A percentile compares a stretch with the other conserved stretches of the same genome.
Evolutionary conservation across 2,797 vertebrate species (phyloP).

Genomic region (Parambassis ranga): DNA sequence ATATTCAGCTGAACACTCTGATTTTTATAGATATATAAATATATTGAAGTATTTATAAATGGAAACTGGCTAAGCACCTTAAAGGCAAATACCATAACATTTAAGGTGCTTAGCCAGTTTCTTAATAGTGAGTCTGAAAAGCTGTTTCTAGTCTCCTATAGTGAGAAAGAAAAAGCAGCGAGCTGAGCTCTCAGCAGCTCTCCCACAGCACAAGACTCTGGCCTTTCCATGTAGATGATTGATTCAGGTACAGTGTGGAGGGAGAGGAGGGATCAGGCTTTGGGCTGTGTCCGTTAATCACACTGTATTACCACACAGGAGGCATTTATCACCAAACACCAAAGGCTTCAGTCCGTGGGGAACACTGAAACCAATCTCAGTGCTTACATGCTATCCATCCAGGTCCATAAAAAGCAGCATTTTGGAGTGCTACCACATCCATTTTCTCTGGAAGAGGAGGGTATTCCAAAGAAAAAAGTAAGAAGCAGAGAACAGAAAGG

Average conservation of each 20-base stretch:
- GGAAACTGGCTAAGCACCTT: too few species aligned
- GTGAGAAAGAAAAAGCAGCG: constrained; percentile 24
- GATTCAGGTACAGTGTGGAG: constrained; percentile 73
- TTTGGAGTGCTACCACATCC: constrained; percentile 61
- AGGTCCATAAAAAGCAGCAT: constrained; percentile 61
- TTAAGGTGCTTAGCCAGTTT: constrained; percentile 9
- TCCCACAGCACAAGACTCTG: constrained; percentile 56
- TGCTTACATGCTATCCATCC: constrained; percentile 76
- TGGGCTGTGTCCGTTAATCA: constrained; percentile 80
- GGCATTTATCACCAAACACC: constrained; percentile 81
- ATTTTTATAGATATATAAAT: too few species aligned
- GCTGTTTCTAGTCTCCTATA: constrained; percentile 33
- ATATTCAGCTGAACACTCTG: too few species aligned
- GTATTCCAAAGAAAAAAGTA: constrained; percentile 51
- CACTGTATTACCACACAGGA: constrained; percentile 78
- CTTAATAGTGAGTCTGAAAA: constrained; percentile 31
- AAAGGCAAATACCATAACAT: not conserved
- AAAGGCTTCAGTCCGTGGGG: constrained; percentile 74
- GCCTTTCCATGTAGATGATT: constrained; percentile 77
- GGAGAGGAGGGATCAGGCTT: constrained; percentile 69
- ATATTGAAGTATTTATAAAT: too few species aligned
- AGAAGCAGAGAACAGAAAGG: constrained; percentile 27
- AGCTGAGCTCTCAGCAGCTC: constrained; percentile 56
- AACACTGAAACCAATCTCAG: constrained; percentile 76
- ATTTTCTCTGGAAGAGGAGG: constrained; percentile 58